Percentiles rank a stretch among this genome's conserved stretches.
These are phyloP conservation scores for pig (Sus scrofa) DNA, from an alignment of 2,113 vertebrate species.

Conservation along the genomic window T2T-Sscrofa CM000813.6:52191501-52192000, in stretches of 20 bases:
- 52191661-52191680: not conserved
- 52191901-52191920: not conserved
- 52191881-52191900: not conserved
- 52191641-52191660: not conserved
- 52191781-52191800: not conserved
- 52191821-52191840: not conserved
- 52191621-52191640: not conserved
- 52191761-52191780: not conserved
- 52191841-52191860: not conserved
- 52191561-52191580: no score
- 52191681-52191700: not conserved
- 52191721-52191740: not conserved
- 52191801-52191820: not conserved
- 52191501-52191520: not conserved
- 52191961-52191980: not conserved
- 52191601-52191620: not conserved
- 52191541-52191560: not conserved
- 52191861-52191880: not conserved
- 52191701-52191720: not conserved
- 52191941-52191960: not conserved
- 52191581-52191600: no score
- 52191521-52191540: not conserved
- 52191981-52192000: conserved; percentile 25
- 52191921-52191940: not conserved
- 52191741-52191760: not conserved